These are phyloP conservation scores for Formica exsecta DNA, from an alignment of 1,140 invertebrate genomes.

Conservation along the genomic window DNA sequence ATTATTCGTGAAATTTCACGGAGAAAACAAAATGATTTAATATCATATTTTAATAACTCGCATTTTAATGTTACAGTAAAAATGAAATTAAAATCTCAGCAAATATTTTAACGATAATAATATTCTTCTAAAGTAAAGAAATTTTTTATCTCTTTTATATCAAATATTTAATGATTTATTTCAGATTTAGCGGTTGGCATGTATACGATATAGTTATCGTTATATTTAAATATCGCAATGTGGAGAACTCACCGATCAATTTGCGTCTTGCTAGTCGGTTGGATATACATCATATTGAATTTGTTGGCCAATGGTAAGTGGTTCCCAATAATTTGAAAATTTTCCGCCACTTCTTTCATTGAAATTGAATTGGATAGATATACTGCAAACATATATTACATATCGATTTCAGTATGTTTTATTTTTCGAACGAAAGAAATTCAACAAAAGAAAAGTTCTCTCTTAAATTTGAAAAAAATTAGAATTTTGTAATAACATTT, in stretches of 20 bases:
- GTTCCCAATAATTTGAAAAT: slow-evolving; percentile 58
- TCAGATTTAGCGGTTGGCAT: slow-evolving; percentile 79
- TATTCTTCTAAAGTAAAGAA: not conserved
- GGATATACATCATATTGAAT: slow-evolving; percentile 93
- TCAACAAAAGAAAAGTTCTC: not conserved
- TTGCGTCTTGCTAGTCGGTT: slow-evolving; percentile 94
- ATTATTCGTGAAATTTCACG: not conserved
- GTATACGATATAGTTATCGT: slow-evolving; percentile 43
- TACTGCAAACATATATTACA: not conserved
- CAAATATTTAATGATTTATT: slow-evolving; percentile 21
- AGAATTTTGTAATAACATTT: not conserved
- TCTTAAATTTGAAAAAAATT: not conserved
- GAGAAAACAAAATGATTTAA: slow-evolving; percentile 12
- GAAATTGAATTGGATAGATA: not conserved
- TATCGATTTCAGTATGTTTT: not conserved
- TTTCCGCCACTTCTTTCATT: not conserved
- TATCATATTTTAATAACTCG: not conserved
- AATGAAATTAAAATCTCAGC: not conserved
- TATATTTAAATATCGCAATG: slow-evolving; percentile 86
- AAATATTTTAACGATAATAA: not conserved
- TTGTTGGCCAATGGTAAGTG: slow-evolving; percentile 93
- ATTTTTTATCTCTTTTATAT: not conserved
- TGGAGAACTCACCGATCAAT: slow-evolving; percentile 88
- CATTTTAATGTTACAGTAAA: not conserved
- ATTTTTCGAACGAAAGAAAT: not conserved